Evolutionary conservation across 2,113 vertebrate genomes (phyloP).

Genomic region (Neofelis nebulosa): DNA sequence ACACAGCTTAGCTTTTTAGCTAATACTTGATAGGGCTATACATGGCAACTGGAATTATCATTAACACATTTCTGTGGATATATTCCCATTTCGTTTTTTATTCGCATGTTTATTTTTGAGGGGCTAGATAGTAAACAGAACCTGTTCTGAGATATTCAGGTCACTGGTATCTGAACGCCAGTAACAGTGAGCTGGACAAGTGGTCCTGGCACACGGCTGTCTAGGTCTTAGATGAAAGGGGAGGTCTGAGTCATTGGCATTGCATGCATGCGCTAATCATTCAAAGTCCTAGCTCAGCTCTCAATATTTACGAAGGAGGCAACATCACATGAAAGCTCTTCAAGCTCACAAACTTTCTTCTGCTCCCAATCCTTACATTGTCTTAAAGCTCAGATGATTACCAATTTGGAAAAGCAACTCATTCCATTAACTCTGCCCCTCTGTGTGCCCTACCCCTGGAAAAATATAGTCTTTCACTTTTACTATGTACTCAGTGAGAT

Average conservation of each 20-base stretch:
- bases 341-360: not conserved
- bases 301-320: not conserved
- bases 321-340: not conserved
- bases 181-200: not conserved
- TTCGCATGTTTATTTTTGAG: slow-evolving; percentile 71
- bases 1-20: slow-evolving; percentile 27
- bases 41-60: slow-evolving; percentile 50
- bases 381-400: not conserved
- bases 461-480: not conserved
- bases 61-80: slow-evolving; percentile 71
- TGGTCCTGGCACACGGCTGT: slow-evolving; percentile 51
- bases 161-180: slow-evolving; percentile 39
- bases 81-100: slow-evolving; percentile 43
- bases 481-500: not conserved
- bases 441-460: accelerated
- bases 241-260: slow-evolving; percentile 52
- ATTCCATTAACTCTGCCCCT: not conserved
- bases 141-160: slow-evolving; percentile 74
- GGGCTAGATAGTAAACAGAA: slow-evolving; percentile 68
- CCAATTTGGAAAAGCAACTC: not conserved
- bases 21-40: slow-evolving; percentile 25
- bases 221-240: slow-evolving; percentile 39
- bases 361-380: not conserved
- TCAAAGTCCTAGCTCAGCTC: not conserved
- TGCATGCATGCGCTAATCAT: not conserved